Conservation (phyloP, 2,888 invertebrate species). For the Ommatoiulus sabulosus region DNA sequence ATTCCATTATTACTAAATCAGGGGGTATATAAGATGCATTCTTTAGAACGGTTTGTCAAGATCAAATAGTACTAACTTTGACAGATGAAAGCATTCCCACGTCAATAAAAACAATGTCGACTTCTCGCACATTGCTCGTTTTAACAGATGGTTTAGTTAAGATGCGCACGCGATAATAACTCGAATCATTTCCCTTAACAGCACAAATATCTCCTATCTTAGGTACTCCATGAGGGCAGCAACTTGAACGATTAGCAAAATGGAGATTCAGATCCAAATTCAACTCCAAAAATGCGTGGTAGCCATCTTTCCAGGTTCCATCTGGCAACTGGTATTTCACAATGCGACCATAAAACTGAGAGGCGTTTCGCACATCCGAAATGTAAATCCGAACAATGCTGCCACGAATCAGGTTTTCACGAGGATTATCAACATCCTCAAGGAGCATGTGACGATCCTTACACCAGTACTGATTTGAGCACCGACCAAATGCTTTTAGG, state of each 20-base stretch:
- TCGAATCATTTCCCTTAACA: constrained; percentile 66
- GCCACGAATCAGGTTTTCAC: constrained; percentile 66
- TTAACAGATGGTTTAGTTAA: neutral
- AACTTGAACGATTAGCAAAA: constrained; percentile 16
- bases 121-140: neutral
- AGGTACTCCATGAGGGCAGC: constrained; percentile 58
- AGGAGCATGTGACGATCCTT: constrained; percentile 38
- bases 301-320: constrained; percentile 62
- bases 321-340: constrained; percentile 68
- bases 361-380: constrained; percentile 73
- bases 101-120: constrained; percentile 38
- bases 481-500: constrained; percentile 48
- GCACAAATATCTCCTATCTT: constrained; percentile 74
- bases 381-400: constrained; percentile 74
- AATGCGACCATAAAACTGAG: constrained; percentile 74
- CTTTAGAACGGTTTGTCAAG: too few relatives aligned
- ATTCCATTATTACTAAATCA: too few relatives aligned
- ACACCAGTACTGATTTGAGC: constrained; percentile 52
- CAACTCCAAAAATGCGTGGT: neutral
- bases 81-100: constrained; percentile 12
- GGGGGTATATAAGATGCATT: too few relatives aligned
- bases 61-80: neutral
- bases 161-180: constrained; percentile 49
- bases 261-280: neutral
- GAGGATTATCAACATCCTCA: constrained; percentile 70